Conservation (phyloP, 1,140 invertebrate species). For the Dendroctonus ponderosae region DNA sequence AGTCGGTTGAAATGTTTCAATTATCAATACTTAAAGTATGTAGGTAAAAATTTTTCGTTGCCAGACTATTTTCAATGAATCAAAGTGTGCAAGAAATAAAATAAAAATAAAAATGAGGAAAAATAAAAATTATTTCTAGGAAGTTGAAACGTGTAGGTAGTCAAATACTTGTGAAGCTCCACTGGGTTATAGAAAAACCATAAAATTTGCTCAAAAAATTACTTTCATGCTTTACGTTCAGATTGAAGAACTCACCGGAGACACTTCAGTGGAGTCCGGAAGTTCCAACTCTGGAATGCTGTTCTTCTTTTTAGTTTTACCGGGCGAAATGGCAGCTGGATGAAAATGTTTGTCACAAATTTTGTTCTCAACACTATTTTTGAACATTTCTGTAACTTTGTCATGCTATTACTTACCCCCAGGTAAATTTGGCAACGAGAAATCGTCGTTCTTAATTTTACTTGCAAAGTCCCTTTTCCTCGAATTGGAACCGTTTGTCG, state of each 20-base stretch:
- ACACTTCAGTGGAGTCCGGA: slow-evolving; percentile 38
- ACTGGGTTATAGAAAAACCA: too few species aligned
- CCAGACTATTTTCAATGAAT: background rate
- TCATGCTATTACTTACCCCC: slow-evolving; percentile 48
- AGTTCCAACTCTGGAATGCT: slow-evolving; percentile 37
- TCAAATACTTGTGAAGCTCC: too few species aligned
- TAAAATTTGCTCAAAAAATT: too few species aligned
- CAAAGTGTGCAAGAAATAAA: background rate
- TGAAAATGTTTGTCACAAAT: too few species aligned
- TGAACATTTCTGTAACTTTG: too few species aligned
- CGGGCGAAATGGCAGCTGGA: slow-evolving; percentile 54
- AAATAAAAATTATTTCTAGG: too few species aligned
- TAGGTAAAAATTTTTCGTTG: background rate
- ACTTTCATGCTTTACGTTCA: background rate
- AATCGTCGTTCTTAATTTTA: slow-evolving; percentile 48
- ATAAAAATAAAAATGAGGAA: background rate
- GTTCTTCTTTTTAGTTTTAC: slow-evolving; percentile 55
- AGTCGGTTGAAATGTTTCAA: too few species aligned
- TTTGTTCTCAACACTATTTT: too few species aligned
- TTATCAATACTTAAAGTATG: background rate
- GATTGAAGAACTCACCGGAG: slow-evolving; percentile 45
- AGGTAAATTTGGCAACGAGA: slow-evolving; percentile 54
- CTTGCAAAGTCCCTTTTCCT: slow-evolving; percentile 37
- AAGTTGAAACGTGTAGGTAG: too few species aligned
- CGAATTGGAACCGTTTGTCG: background rate